Evolutionary conservation across 37 sponge, comb jelly and placozoan genomes (phyloP).

Genomic region (Aplysina aerophoba): DNA sequence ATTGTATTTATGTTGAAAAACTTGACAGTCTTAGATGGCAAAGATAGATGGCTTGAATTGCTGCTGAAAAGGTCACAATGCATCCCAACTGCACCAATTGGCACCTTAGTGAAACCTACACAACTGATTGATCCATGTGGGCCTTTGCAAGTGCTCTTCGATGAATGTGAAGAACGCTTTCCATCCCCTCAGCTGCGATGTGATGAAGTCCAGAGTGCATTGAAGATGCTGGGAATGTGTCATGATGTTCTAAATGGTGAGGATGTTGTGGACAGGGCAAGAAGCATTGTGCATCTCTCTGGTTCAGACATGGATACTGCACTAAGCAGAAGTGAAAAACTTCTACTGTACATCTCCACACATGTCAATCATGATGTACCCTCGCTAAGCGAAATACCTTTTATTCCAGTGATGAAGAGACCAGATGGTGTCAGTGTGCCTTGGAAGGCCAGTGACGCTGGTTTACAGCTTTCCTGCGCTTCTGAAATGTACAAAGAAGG

Average conservation of each 20-base stretch:
- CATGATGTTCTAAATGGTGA: conserved; percentile 5
- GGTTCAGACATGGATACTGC: background rate
- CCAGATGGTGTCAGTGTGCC: background rate
- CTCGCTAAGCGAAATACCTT: background rate
- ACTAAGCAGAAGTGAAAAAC: background rate
- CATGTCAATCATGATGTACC: background rate
- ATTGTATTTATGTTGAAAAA: background rate
- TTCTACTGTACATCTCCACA: background rate
- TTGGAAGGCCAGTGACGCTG: background rate
- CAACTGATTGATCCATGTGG: conserved; percentile 43
- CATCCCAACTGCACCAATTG: conserved; percentile 38
- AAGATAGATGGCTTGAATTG: conserved; percentile 34
- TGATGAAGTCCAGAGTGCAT: background rate
- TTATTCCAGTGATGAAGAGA: conserved; percentile 19
- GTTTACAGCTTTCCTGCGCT: background rate
- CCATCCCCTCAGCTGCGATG: conserved; percentile 32
- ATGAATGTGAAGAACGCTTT: conserved; percentile 47
- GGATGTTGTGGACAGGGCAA: conserved; percentile 52
- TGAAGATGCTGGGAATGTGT: conserved; percentile 51
- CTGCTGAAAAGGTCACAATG: conserved; percentile 17
- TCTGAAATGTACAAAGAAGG: background rate
- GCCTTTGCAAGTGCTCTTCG: conserved; percentile 23
- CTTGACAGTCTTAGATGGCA: background rate
- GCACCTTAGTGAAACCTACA: background rate
- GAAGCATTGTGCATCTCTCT: background rate